Evolutionary conservation across 1,140 invertebrate species (phyloP).

Genomic region (Cataglyphis hispanica): DNA sequence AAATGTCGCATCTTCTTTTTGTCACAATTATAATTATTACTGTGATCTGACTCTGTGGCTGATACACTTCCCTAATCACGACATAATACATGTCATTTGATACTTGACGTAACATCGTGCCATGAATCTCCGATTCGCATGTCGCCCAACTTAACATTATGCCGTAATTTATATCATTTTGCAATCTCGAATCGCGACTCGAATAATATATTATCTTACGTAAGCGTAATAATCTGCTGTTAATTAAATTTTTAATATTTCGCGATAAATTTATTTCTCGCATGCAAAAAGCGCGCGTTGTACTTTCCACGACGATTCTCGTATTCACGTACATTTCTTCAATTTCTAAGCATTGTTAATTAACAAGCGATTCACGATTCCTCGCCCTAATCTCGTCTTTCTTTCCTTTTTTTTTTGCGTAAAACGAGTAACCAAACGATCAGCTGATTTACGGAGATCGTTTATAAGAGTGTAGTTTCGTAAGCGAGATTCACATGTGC

Average conservation of each 20-base stretch:
- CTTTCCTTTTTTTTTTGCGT: not conserved
- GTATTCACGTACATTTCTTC: not conserved
- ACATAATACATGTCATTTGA: slow-evolving; percentile 20
- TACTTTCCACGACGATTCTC: not conserved
- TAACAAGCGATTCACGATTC: not conserved
- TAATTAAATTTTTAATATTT: slow-evolving; percentile 35
- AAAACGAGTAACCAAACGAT: not conserved
- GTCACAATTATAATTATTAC: not conserved
- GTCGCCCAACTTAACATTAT: not conserved
- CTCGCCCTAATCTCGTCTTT: not conserved
- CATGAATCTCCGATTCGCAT: not conserved
- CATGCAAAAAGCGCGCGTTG: not conserved
- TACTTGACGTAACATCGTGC: slow-evolving; percentile 24
- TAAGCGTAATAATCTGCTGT: not conserved
- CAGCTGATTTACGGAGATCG: slow-evolving; percentile 56
- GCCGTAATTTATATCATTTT: not conserved
- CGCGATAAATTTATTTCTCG: slow-evolving; percentile 1
- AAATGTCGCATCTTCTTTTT: not conserved
- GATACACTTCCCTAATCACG: not conserved
- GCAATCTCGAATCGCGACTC: slow-evolving; percentile 2
- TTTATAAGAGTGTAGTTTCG: slow-evolving; percentile 26
- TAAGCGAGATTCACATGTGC: slow-evolving; percentile 32
- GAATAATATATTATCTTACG: slow-evolving; percentile 39
- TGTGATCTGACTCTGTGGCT: not conserved
- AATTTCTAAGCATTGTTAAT: not conserved